phyloP scores from a whole-genome alignment of 2,888 invertebrate genomes.

The Euclidia mi region DNA sequence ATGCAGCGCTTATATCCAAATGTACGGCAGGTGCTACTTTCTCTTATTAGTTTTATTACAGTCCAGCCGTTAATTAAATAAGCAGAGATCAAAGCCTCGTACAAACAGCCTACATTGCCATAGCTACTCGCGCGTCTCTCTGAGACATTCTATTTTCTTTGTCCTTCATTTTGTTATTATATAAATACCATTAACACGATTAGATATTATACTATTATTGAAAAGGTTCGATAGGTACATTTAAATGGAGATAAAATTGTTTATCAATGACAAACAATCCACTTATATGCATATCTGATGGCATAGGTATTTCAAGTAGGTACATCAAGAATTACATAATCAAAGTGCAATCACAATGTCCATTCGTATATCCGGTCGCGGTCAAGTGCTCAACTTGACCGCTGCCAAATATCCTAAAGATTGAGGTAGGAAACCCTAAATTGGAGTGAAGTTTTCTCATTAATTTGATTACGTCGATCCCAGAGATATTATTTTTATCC shows the following conservation, averaged over 20 bases:
- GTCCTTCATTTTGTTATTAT: conserved; percentile 21
- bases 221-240: not conserved
- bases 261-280: no score
- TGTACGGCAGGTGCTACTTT: not conserved
- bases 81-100: conserved; percentile 47
- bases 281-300: not conserved
- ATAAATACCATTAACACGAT: conserved; percentile 40
- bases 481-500: no score
- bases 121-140: conserved; percentile 3
- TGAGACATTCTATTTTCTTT: conserved; percentile 4
- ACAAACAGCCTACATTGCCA: conserved; percentile 5
- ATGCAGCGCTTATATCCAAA: not conserved
- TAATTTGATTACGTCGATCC: conserved; percentile 90
- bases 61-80: conserved; percentile 53
- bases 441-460: conserved; percentile 89
- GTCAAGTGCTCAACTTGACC: conserved; percentile 76
- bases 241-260: not conserved
- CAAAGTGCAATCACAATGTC: conserved; percentile 66
- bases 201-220: conserved; percentile 2
- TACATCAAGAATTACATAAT: conserved; percentile 20
- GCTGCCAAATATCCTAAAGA: conserved; percentile 85
- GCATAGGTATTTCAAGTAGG: no score
- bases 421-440: conserved; percentile 87
- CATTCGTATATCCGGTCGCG: conserved; percentile 64
- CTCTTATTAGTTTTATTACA: conserved; percentile 24